Conservation (phyloP, 2,888 invertebrate species). For the Ephialtes manifestator region DNA sequence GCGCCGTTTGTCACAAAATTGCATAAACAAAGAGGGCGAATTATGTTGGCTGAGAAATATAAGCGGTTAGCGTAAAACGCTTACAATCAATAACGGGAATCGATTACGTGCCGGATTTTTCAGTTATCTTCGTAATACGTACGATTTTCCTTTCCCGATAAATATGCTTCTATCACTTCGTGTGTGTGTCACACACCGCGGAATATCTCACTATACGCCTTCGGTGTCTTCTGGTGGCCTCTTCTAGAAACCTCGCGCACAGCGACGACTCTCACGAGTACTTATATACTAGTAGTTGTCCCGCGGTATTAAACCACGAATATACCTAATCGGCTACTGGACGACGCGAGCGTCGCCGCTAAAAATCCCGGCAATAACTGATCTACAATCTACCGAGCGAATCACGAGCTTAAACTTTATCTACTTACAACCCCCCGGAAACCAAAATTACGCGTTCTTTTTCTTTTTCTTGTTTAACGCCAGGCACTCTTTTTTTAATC, state of each 20-base stretch:
- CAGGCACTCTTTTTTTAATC: conserved; percentile 10
- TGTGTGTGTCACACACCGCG: conserved; percentile 65
- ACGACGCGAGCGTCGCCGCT: conserved; percentile 7
- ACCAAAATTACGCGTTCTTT: not conserved
- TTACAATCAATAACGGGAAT: not conserved
- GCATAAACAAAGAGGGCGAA: not conserved
- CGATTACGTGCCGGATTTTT: conserved; percentile 4
- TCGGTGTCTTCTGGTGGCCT: conserved; percentile 37
- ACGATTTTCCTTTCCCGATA: conserved; percentile 25
- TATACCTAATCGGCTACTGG: conserved; percentile 12
- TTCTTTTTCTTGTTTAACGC: not conserved
- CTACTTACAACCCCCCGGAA: not conserved
- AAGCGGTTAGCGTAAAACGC: not conserved
- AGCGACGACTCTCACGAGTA: conserved; percentile 20
- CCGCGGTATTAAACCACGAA: conserved; percentile 10
- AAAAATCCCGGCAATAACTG: not conserved
- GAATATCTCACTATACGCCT: conserved; percentile 47
- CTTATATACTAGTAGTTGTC: conserved; percentile 11
- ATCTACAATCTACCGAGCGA: not conserved
- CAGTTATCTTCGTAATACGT: conserved; percentile 6
- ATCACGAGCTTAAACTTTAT: not conserved
- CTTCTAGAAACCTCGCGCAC: conserved; percentile 49
- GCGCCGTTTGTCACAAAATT: not conserved
- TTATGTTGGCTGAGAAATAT: not conserved
- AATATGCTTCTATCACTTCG: conserved; percentile 16